Percentiles rank a stretch among this genome's conserved stretches.
Conservation (phyloP, 2,888 invertebrate genomes). For the Automeris io region DNA sequence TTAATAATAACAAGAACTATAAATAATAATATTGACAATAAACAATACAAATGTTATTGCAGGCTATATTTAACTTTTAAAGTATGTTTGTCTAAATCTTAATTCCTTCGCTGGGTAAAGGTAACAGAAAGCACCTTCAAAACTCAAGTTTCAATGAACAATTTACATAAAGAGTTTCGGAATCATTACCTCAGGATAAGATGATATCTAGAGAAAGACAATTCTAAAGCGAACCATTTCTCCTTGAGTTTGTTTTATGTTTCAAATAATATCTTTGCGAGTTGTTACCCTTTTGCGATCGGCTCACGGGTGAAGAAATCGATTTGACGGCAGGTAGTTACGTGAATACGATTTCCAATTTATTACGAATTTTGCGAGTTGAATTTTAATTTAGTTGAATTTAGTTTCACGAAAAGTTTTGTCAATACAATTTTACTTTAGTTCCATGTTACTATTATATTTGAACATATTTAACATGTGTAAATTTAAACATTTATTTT, state of each 20-base stretch:
- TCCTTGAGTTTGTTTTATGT: constrained; percentile 28
- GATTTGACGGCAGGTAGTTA: constrained; percentile 43
- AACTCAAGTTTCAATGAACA: constrained; percentile 25
- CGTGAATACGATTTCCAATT: constrained; percentile 50
- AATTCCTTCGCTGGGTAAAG: neutral
- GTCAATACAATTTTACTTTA: too few species aligned
- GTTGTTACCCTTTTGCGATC: constrained; percentile 32
- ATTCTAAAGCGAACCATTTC: constrained; percentile 29
- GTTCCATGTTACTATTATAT: constrained; percentile 27
- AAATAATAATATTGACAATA: too few species aligned
- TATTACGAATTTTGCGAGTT: constrained; percentile 47
- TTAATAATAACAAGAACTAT: too few species aligned
- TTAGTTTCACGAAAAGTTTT: constrained; percentile 16
- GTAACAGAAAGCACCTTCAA: neutral
- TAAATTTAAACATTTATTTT: constrained; percentile 30
- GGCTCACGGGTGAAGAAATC: constrained; percentile 46
- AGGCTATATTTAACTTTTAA: too few species aligned
- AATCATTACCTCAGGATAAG: constrained; percentile 15
- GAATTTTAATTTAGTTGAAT: constrained; percentile 44
- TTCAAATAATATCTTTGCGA: constrained; percentile 40
- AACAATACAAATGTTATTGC: too few species aligned
- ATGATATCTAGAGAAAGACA: constrained; percentile 33
- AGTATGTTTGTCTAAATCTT: too few species aligned
- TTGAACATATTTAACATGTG: constrained; percentile 24
- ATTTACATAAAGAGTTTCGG: constrained; percentile 19